Evolutionary conservation across 2,113 vertebrate genomes (phyloP).

Genomic region (Chiloscyllium plagiosum): DNA sequence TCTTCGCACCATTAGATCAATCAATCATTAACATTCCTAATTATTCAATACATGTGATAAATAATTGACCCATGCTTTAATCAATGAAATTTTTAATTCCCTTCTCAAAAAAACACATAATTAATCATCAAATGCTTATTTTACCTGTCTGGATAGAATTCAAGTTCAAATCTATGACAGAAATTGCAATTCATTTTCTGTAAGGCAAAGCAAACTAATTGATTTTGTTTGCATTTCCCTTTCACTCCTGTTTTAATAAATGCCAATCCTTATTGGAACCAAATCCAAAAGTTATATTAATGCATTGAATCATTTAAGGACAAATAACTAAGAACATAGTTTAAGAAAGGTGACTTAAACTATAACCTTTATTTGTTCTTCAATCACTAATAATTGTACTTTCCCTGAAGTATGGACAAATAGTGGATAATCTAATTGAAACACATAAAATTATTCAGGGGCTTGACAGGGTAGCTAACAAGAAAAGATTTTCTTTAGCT

Average conservation of each 20-base stretch:
- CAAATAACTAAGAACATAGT: background rate
- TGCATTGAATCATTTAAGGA: background rate
- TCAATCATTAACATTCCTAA: background rate
- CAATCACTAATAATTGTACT: background rate
- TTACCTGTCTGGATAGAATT: background rate
- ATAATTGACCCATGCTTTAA: background rate
- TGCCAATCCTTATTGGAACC: background rate
- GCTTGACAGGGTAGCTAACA: no score
- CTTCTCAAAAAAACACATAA: background rate
- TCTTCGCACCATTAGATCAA: background rate
- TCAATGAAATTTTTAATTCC: background rate
- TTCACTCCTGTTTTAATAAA: background rate
- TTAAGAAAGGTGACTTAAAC: background rate
- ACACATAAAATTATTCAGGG: no score
- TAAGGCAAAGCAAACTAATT: background rate
- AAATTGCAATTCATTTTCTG: background rate
- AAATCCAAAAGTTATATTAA: background rate
- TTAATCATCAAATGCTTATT: background rate
- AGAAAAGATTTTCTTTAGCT: no score
- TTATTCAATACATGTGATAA: conserved; percentile 8
- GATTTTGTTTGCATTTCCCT: background rate
- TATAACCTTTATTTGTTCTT: background rate
- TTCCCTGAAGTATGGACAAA: background rate
- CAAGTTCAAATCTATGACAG: background rate
- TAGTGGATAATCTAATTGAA: no score